Evolutionary conservation across 1,140 invertebrate genomes (phyloP), one percentile per base, ranked within the genome.

Genomic region (Trichogramma pretiosum): DNA sequence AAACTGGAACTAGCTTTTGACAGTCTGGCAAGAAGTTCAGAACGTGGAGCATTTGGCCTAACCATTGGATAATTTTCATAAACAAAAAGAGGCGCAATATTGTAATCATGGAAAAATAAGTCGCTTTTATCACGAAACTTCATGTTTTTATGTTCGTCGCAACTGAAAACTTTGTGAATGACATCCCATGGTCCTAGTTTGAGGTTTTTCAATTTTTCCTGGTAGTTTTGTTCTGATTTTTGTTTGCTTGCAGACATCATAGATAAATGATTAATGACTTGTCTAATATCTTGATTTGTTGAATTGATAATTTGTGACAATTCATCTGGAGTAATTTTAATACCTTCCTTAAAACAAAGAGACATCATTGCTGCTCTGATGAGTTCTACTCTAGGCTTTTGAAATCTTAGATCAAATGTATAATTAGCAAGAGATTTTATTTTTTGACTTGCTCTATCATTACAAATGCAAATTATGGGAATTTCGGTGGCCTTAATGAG

Each of bases 391-490:
- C 82, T 76, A 3, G 95, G 95, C 57, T 83, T 83, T 49, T 73
- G 74, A 59, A 86, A 96, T 39, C 88, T 72, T 21, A 99, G 70
- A 72, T 99, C 96, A 67, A 87, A 98, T 62, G 93, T 98, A 67
- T 99, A 87, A 70, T 94, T 96, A 21, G 84, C 80, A 0, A 99
- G 74, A 0, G 89, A 90, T 39, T 93, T 77, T 70, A 99, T 96
- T 74, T 99, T 99, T 21, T 80, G 84, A 69, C 91, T 85, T 63
- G 87, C 86, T 48, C 96, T 75, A 72, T 99, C 96, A 63, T 99
- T 99, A 69, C 97, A 99, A 76, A 99, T 98, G 68, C 95, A 99
- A 54, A 99, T 89, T 26, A 99, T 85, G 0, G 97, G 97, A 39
- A 98, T 80, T 39, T 85, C 84, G 0, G 89, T 79, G 2, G 74